Evolutionary conservation across 2,888 invertebrate genomes (phyloP), one percentile per base, ranked within the genome.

Genomic region (Cylloceria caligata): DNA sequence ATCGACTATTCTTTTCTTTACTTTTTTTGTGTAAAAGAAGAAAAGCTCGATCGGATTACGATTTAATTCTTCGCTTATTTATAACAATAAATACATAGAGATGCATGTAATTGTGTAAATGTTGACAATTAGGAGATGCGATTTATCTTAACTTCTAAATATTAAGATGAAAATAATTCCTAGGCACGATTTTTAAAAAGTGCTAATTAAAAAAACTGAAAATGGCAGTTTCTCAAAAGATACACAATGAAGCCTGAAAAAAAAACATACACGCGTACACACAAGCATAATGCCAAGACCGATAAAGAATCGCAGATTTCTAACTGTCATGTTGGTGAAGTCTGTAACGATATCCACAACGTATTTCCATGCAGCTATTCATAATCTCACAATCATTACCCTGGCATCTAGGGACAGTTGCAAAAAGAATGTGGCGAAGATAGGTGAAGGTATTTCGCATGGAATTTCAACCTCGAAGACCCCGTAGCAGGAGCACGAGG

Each of bases 361-460:
- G 11, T 65, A 19, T 75, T 80, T 55, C 36, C 36, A n/a, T 6
- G 27, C 27, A n/a, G 47, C 52, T 65, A 57, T 75, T 65, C 57
- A 69, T 75, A 68, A 76, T 76, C 68, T 47, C 47, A 27, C 24
- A 68, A 68, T 76, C 75, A 57, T 60, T 47, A 16, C 45, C 34
- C 13, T 39, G 65, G 69, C 30, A 68, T 65, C 47, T 65, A 47
- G 34, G 64, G 57, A 57, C 55, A 34, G 64, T 30, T 74, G 64
- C 19, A 65, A 64, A 75, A 62, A 55, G 69, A 81, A 81, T 60
- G 69, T 72, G 62, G 67, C 21, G 52, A 72, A 65, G 74, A 62
- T 75, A 21, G 79, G 60, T 39, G 60, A 68, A 75, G 67, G 82
- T 71, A 82, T 82, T 79, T 75, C 49, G 67, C 78, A 60, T 49